These are phyloP conservation scores for Piezodorus guildinii DNA, from an alignment of 1,140 invertebrate genomes.

Conservation along the genomic window DNA sequence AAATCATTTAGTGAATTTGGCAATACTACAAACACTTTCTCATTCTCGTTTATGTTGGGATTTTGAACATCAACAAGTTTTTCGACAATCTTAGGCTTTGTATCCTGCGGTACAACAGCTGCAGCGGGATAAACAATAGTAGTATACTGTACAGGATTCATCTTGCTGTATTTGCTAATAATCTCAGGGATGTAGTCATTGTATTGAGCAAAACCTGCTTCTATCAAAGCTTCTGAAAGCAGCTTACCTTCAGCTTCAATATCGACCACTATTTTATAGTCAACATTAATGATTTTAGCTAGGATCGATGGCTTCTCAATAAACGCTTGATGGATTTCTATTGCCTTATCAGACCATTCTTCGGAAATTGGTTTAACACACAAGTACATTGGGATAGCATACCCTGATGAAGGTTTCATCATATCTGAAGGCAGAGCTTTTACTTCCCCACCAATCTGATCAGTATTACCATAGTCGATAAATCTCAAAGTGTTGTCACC, in stretches of 20 bases:
- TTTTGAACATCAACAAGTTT: background rate
- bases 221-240: constrained; percentile 21
- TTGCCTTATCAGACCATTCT: constrained; percentile 52
- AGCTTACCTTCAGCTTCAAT: constrained; percentile 16
- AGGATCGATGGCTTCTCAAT: constrained; percentile 35
- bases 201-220: constrained; percentile 15
- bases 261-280: constrained; percentile 25
- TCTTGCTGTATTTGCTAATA: constrained; percentile 4
- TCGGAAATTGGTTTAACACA: constrained; percentile 48
- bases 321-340: constrained; percentile 43
- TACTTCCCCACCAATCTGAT: constrained; percentile 45
- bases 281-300: constrained; percentile 32
- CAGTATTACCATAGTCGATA: constrained; percentile 72
- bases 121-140: background rate
- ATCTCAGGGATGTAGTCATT: constrained; percentile 28
- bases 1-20: constrained; percentile 19
- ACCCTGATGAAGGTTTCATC: constrained; percentile 37
- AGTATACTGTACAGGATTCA: background rate
- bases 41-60: constrained; percentile 12
- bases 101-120: background rate
- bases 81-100: background rate
- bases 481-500: constrained; percentile 50
- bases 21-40: constrained; percentile 29
- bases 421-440: constrained; percentile 42
- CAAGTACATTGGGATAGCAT: constrained; percentile 48